Evolutionary conservation across 2,113 vertebrate genomes (phyloP), one percentile per base, ranked within the genome.

Genomic region (Malurus alboscapulatus): DNA sequence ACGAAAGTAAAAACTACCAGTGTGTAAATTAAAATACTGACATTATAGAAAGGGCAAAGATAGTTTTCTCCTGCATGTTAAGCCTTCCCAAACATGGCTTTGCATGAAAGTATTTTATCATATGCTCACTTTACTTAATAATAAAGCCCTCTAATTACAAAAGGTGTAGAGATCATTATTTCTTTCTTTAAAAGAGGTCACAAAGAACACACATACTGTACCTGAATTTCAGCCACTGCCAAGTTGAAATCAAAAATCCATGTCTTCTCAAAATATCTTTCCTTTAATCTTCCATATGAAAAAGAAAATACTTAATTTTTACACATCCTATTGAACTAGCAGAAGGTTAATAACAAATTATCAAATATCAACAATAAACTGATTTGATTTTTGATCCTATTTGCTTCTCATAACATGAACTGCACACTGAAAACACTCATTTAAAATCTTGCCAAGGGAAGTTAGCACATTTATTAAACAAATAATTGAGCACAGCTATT

Each of bases 161-260:
- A 55, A 65, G 0, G 42, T 26, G 8, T 12, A 84, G 36, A 77
- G 92, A 91, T 24, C 58, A 14, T 48, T 77, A 22, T 75, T 82
- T 90, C 54, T 69, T 51, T 15, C 27, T 85, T 75, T 78, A 51
- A 59, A 78, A 68, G 36, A 67, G 61, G 17, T 42, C 2, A 47
- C 13, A 27, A 77, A 89, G 50, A 87, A 76, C 38, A 27, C 15
- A 68, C 2, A 18, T 34, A 75, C 50, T 78, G 45, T 97, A 98
- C 98, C 98, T 98, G 95, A 91, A 98, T 94, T 97, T 98, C 98
- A 87, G 92, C 95, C 47, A 97, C 80, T 58, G 96, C 96, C 91
- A 97, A 95, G 62, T 86, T 95, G 71, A 98, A 96, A 67, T 98
- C 97, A 96, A 92, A 97, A 57, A 94, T 80, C 93, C 96, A 97